A percentile compares a stretch with the other conserved stretches of the same genome.
These are phyloP conservation scores for Belgica antarctica DNA, from an alignment of 2,888 invertebrate genomes.

Conservation along the genomic window DNA sequence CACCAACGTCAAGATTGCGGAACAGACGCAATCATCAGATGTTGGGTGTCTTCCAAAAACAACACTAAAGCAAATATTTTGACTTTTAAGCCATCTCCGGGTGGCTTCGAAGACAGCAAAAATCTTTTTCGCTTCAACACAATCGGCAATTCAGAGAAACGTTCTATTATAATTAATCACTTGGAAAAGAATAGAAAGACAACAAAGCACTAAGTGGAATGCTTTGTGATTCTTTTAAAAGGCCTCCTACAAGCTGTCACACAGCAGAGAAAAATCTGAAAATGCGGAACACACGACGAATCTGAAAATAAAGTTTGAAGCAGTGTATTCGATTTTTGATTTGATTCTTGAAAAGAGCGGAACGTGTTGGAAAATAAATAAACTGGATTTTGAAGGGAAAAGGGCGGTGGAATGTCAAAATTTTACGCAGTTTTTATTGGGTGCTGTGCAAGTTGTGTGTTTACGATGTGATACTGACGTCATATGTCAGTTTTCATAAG, in stretches of 20 bases:
- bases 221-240: no score
- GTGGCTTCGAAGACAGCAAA: not conserved
- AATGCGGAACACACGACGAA: conserved; percentile 3
- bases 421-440: no score
- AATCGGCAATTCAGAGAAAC: conserved; percentile 9
- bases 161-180: conserved; percentile 14
- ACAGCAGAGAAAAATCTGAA: not conserved
- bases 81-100: conserved; percentile 20
- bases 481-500: no score
- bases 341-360: conserved; percentile 3
- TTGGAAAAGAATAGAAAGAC: not conserved
- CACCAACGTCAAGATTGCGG: not conserved
- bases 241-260: not conserved
- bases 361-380: conserved; percentile 35
- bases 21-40: not conserved
- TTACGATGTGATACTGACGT: no score
- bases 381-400: conserved; percentile 41
- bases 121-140: not conserved
- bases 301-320: no score
- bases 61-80: conserved; percentile 34
- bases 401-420: no score
- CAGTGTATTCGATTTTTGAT: no score
- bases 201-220: no score
- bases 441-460: no score
- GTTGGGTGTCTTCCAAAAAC: conserved; percentile 36